phyloP scores from a whole-genome alignment of 2,888 invertebrate species.

The Dascillus cervinus region DNA sequence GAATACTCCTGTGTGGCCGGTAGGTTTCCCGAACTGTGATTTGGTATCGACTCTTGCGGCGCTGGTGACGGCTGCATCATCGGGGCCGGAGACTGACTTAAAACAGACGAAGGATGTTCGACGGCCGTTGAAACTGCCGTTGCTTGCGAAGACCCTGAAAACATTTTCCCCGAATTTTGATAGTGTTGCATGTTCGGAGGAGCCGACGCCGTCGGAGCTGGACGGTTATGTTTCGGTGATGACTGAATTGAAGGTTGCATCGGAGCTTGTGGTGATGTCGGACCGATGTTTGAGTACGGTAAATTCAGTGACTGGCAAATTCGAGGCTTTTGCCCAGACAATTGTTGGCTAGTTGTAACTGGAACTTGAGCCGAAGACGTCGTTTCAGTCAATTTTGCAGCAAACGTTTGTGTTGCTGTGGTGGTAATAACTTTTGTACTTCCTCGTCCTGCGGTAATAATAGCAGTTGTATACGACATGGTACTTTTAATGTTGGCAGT shows the following conservation, averaged over 20 bases:
- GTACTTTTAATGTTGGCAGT: slow-evolving; percentile 48
- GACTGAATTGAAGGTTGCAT: slow-evolving; percentile 20
- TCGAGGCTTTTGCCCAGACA: slow-evolving; percentile 14
- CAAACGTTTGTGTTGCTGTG: slow-evolving; percentile 59
- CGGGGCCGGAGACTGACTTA: slow-evolving; percentile 22
- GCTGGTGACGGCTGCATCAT: slow-evolving; percentile 9
- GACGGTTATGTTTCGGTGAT: slow-evolving; percentile 36
- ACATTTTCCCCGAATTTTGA: slow-evolving; percentile 26
- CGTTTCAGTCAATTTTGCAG: slow-evolving; percentile 61
- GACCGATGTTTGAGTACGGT: slow-evolving; percentile 23
- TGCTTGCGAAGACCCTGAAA: slow-evolving; percentile 10
- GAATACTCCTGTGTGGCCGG: slow-evolving; percentile 66
- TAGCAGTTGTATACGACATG: slow-evolving; percentile 50
- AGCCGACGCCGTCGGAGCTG: slow-evolving; percentile 38
- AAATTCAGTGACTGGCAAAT: slow-evolving; percentile 17
- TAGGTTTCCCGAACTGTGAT: slow-evolving; percentile 7
- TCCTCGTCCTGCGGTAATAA: slow-evolving; percentile 43
- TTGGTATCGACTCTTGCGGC: slow-evolving; percentile 29
- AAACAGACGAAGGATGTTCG: slow-evolving; percentile 15
- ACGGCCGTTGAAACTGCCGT: slow-evolving; percentile 5
- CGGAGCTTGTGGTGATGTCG: slow-evolving; percentile 28
- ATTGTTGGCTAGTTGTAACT: slow-evolving; percentile 18
- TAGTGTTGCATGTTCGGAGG: slow-evolving; percentile 41
- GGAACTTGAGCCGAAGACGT: slow-evolving; percentile 28
- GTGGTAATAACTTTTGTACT: slow-evolving; percentile 29